Conservation (phyloP, 2,888 invertebrate species). For the Thalpophila matura region DNA sequence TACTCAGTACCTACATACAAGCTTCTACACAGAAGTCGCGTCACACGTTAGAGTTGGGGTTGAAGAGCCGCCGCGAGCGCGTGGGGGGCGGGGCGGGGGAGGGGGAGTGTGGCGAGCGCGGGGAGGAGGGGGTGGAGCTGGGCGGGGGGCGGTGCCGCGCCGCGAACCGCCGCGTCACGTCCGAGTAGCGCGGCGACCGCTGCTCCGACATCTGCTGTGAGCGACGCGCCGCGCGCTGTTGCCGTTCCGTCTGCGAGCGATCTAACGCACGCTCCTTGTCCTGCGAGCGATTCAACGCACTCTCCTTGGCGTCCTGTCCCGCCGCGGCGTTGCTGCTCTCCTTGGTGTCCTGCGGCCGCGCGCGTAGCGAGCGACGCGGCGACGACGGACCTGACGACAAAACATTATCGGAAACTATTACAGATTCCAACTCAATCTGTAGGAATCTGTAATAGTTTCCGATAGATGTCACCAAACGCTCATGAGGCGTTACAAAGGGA, state of each 20-base stretch:
- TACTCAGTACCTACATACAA: too few species aligned
- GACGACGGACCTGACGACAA: background rate
- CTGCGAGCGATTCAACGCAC: too few species aligned
- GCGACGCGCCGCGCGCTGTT: too few species aligned
- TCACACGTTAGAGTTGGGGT: slow-evolving; percentile 23
- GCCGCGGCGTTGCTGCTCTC: background rate
- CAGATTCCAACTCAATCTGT: too few species aligned
- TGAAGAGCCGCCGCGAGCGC: slow-evolving; percentile 30
- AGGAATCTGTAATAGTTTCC: too few species aligned
- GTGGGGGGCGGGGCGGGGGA: background rate
- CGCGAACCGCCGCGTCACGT: slow-evolving; percentile 66
- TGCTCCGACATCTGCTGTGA: background rate
- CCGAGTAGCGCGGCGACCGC: slow-evolving; percentile 59
- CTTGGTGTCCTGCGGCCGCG: background rate
- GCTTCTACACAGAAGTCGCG: background rate
- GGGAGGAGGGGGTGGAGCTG: background rate
- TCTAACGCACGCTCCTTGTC: too few species aligned
- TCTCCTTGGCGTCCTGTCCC: background rate
- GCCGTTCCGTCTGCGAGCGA: too few species aligned
- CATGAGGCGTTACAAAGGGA: too few species aligned
- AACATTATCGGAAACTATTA: too few species aligned
- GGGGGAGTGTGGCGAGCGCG: background rate
- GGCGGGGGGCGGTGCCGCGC: slow-evolving; percentile 7
- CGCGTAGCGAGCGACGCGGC: slow-evolving; percentile 15
- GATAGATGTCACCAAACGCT: too few species aligned